phyloP scores from a whole-genome alignment of 2,797 vertebrate species.

The Enteromius viviparus region DNA sequence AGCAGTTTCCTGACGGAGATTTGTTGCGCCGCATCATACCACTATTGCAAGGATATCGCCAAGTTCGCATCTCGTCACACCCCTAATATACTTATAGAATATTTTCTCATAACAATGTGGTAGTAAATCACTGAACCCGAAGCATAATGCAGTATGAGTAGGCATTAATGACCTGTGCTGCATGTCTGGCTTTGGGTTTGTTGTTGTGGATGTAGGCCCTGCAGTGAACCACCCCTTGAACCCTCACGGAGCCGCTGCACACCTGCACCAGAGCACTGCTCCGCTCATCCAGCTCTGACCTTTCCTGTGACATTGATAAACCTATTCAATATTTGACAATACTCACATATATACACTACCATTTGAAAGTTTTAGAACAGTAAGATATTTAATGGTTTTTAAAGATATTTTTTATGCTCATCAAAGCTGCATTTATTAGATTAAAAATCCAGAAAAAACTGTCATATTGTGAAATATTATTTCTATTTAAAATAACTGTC shows the following conservation, averaged over 20 bases:
- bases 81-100: background rate
- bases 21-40: too few relatives aligned
- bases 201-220: constrained; percentile 88
- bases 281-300: constrained; percentile 63
- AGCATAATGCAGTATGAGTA: background rate
- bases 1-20: too few relatives aligned
- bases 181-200: constrained; percentile 87
- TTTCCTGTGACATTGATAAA: constrained; percentile 30
- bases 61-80: too few relatives aligned
- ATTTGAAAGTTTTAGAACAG: too few relatives aligned
- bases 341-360: background rate
- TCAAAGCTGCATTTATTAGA: too few relatives aligned
- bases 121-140: background rate
- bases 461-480: too few relatives aligned
- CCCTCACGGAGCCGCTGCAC: constrained; percentile 82
- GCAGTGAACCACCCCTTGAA: constrained; percentile 85
- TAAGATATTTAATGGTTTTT: too few relatives aligned
- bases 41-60: too few relatives aligned
- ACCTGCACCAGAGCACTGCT: constrained; percentile 77
- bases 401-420: too few relatives aligned
- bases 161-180: constrained; percentile 81
- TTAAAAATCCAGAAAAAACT: too few relatives aligned
- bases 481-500: too few relatives aligned
- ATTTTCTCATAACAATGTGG: background rate
- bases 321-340: background rate